A percentile compares a stretch with the other conserved stretches of the same genome.
These are phyloP conservation scores for Lypha dubia DNA, from an alignment of 2,888 invertebrate genomes.

Conservation along the genomic window DNA sequence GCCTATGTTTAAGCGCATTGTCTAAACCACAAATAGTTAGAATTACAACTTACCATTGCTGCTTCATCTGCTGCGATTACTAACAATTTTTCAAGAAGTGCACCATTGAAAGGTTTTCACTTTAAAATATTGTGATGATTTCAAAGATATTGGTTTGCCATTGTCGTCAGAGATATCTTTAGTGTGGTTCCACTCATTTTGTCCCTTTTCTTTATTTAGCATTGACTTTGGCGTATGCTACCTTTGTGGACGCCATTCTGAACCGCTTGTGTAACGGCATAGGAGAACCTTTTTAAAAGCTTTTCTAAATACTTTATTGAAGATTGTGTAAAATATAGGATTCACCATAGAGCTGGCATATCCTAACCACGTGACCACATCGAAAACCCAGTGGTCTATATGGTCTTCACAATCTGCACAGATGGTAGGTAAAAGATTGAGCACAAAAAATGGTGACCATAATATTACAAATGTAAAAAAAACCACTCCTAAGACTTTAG, in stretches of 20 bases:
- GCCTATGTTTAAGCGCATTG: too few relatives aligned
- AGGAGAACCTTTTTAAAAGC: slow-evolving; percentile 94
- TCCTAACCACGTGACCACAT: slow-evolving; percentile 95
- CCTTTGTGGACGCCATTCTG: slow-evolving; percentile 85
- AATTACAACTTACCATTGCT: slow-evolving; percentile 30
- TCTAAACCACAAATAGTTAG: too few relatives aligned
- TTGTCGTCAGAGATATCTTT: neutral
- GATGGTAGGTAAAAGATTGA: slow-evolving; percentile 93
- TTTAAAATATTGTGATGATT: neutral
- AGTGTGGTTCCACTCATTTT: neutral
- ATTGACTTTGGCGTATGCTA: slow-evolving; percentile 78
- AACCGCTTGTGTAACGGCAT: slow-evolving; percentile 87
- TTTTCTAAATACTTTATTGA: slow-evolving; percentile 96
- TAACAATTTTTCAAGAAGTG: slow-evolving; percentile 32
- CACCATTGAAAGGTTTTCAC: slow-evolving; percentile 8
- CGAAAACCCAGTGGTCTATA: slow-evolving; percentile 91
- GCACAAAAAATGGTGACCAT: slow-evolving; percentile 97
- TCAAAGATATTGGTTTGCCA: neutral
- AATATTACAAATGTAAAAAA: slow-evolving; percentile 97
- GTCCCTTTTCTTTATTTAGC: neutral
- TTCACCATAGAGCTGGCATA: slow-evolving; percentile 97
- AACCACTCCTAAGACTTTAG: slow-evolving; percentile 96
- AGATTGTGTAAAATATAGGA: slow-evolving; percentile 97
- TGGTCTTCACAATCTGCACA: slow-evolving; percentile 91
- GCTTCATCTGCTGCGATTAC: slow-evolving; percentile 24